phyloP scores from a whole-genome alignment of 2,797 vertebrate genomes.

The Tenualosa ilisha region DNA sequence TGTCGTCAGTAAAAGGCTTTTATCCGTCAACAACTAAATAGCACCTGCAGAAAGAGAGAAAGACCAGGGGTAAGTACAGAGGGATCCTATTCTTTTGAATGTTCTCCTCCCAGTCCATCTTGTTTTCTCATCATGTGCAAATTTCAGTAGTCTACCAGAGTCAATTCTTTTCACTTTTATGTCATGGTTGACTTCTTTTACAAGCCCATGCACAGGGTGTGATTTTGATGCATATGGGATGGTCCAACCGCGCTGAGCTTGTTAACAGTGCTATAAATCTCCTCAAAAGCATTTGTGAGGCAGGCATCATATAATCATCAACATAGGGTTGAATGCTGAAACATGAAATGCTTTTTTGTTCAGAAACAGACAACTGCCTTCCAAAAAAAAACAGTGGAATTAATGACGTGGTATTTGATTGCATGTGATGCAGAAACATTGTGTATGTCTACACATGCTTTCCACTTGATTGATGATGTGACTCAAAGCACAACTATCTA shows the following conservation, averaged over 20 bases:
- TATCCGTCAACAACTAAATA: constrained; percentile 26
- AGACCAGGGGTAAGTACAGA: background rate
- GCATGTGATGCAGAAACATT: background rate
- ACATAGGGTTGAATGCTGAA: background rate
- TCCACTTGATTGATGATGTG: background rate
- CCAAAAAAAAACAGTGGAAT: background rate
- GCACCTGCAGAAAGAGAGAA: background rate
- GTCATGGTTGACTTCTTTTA: background rate
- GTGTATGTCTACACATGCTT: background rate
- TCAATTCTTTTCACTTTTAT: background rate
- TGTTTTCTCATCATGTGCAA: background rate
- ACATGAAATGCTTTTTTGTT: background rate
- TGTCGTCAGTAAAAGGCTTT: constrained; percentile 21
- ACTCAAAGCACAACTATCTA: background rate
- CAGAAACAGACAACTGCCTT: background rate
- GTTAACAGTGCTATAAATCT: background rate
- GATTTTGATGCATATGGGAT: background rate
- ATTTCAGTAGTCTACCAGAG: constrained; percentile 8
- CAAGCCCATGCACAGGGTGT: background rate
- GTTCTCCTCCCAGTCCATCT: background rate
- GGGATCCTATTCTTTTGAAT: background rate
- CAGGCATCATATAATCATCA: background rate
- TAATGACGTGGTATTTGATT: background rate
- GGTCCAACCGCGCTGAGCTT: background rate
- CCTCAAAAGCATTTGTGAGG: background rate